Conservation (phyloP, 2,888 invertebrate species). For the Xanthorhoe designata region DNA sequence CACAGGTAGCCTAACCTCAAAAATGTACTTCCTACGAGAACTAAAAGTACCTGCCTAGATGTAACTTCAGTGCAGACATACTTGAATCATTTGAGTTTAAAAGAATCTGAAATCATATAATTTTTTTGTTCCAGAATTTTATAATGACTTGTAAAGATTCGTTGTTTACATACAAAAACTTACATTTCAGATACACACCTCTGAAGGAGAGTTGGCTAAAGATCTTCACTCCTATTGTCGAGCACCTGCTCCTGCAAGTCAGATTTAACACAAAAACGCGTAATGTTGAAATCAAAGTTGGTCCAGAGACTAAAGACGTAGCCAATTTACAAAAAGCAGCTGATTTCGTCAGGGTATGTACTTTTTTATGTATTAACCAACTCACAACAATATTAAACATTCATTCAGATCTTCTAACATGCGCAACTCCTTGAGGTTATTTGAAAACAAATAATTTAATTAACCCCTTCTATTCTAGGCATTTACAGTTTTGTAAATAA, state of each 20-base stretch:
- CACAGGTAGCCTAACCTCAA: constrained; percentile 87
- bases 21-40: constrained; percentile 3
- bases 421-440: too few relatives aligned
- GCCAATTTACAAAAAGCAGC: constrained; percentile 98
- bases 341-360: constrained; percentile 94
- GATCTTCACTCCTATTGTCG: constrained; percentile 98
- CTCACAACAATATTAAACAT: too few relatives aligned
- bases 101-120: neutral
- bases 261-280: constrained; percentile 96
- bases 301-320: constrained; percentile 92
- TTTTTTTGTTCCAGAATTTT: neutral
- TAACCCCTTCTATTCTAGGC: too few relatives aligned
- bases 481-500: too few relatives aligned
- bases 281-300: constrained; percentile 94
- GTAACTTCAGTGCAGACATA: neutral
- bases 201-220: constrained; percentile 98
- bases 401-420: too few relatives aligned
- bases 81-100: neutral
- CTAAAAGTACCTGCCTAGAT: neutral
- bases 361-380: too few relatives aligned
- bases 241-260: constrained; percentile 96
- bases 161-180: neutral
- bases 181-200: constrained; percentile 91
- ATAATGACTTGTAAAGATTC: neutral
- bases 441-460: too few relatives aligned